Evolutionary conservation across 92 coral and sea anemone genomes (phyloP).

Genomic region (Isaurus tuberculatus): DNA sequence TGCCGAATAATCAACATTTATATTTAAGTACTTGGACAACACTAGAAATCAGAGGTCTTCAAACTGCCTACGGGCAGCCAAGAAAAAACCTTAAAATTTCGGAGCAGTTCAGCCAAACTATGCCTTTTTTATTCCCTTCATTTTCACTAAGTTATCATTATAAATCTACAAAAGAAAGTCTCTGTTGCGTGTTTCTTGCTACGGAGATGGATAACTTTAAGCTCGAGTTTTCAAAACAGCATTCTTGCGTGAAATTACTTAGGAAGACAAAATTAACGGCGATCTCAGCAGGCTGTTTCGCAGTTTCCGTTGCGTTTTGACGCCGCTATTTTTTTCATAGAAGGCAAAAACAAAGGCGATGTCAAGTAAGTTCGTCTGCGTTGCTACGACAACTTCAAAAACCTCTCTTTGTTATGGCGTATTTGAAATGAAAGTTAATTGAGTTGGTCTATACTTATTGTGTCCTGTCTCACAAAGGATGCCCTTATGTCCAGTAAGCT

Average conservation of each 20-base stretch:
- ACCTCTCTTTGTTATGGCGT: conserved; percentile 35
- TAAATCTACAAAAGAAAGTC: conserved; percentile 1
- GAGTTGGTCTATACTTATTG: conserved; percentile 35
- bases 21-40: conserved; percentile 38
- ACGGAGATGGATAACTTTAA: background rate
- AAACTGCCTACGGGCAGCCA: conserved; percentile 39
- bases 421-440: conserved; percentile 44
- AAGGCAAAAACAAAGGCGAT: conserved; percentile 21
- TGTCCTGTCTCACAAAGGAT: conserved; percentile 22
- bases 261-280: conserved; percentile 20
- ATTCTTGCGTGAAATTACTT: conserved; percentile 46
- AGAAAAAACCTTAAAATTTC: background rate
- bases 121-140: conserved; percentile 1
- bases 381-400: conserved; percentile 46
- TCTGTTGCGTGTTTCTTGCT: conserved; percentile 25
- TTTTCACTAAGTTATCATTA: background rate
- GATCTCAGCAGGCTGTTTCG: conserved; percentile 23
- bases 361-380: conserved; percentile 32
- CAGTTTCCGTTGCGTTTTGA: conserved; percentile 23
- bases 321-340: conserved; percentile 18
- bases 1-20: conserved; percentile 42
- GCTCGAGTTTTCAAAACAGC: conserved; percentile 36
- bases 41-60: conserved; percentile 29
- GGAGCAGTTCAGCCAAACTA: background rate
- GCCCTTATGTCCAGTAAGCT: background rate